Evolutionary conservation across 2,888 invertebrate genomes (phyloP), one percentile per base, ranked within the genome.

Genomic region (Acleris cristana): DNA sequence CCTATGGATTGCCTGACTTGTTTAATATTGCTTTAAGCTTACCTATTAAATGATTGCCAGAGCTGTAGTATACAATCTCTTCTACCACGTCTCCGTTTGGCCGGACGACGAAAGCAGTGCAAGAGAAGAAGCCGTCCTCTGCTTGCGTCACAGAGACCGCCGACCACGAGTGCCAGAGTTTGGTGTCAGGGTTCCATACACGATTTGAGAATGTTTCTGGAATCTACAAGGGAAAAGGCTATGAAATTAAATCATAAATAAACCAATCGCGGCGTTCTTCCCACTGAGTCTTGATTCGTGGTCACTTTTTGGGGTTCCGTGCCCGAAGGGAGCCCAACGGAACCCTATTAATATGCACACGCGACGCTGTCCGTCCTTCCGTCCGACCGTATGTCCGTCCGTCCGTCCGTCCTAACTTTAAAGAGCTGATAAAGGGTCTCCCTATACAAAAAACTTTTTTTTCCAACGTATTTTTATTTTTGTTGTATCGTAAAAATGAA

Each of bases 91-190:
- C 14, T 30, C 30, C 21, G 12, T 26, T 56, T 5, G 44, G 21
- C 18, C 14, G 51, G 14, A 34, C 69, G 1, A 76, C 75, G 69
- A 82, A 81, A 0, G 90, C 89, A 0, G 76, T 85, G 69, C 91
- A 92, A 0, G 74, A 63, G 0, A 81, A 76, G 0, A 75, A 73
- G 2, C 64, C 45, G 3, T 76, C 71, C 6, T 71, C 70, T 0
- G 77, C 69, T 0, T 74, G 75, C 0, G 81, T 74, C 54, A 85
- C 76, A 81, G 70, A 21, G 52, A 67, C 12, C 79, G 63, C 49
- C 61, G 91, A 89, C 91, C 91, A 91, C 0, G 79, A 80, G n/a
- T 86, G 75, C 88, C 86, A 90, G 0, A 90, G 75, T 63, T 89
- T 91, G 1, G 86, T 83, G 0, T 85, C 83, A 1, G 71, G 71